Conservation (phyloP, 2,113 vertebrate species). For the Gallinago media region DNA sequence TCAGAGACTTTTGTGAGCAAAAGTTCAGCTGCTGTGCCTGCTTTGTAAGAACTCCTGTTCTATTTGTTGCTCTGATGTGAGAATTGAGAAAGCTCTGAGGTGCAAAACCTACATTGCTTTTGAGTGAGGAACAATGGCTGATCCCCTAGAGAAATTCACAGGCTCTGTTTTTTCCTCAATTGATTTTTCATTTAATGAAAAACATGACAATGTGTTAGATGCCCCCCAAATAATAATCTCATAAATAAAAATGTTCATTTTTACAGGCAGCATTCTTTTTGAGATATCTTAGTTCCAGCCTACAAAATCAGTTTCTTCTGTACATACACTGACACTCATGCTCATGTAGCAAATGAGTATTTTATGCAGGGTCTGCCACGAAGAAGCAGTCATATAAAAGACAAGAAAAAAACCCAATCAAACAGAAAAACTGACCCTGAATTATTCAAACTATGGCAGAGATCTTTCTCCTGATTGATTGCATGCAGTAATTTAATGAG, state of each 20-base stretch:
- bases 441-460: constrained; percentile 33
- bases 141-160: constrained; percentile 29
- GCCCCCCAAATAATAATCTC: not conserved
- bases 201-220: not conserved
- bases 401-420: not conserved
- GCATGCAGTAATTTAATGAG: constrained; percentile 39
- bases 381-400: not conserved
- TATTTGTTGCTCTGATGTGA: constrained; percentile 10
- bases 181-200: constrained; percentile 49
- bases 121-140: not conserved
- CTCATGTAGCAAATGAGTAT: not conserved
- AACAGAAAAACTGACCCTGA: not conserved
- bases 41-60: not conserved
- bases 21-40: not conserved
- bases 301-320: not conserved
- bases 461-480: not conserved
- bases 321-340: not conserved
- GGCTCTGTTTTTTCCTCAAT: not conserved
- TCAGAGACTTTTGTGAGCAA: not conserved
- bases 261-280: not conserved
- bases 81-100: constrained; percentile 12
- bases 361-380: constrained; percentile 37
- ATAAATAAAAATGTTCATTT: not conserved
- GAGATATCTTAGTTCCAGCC: not conserved
- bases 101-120: not conserved